Conservation (phyloP, 2,113 vertebrate genomes). For the Mionectes macconnelli region DNA sequence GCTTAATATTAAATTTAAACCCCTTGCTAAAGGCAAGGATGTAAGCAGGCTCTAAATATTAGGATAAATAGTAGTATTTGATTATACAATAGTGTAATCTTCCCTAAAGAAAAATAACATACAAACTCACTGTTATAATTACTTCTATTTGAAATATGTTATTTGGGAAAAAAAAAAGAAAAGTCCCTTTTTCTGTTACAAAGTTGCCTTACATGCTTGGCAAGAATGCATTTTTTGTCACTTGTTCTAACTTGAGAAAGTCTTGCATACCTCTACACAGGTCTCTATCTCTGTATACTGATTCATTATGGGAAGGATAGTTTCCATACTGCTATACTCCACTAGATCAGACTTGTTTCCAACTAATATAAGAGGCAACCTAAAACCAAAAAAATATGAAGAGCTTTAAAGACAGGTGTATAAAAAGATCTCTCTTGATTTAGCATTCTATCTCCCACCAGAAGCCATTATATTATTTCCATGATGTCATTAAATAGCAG, state of each 20-base stretch:
- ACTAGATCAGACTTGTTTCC: constrained; percentile 98
- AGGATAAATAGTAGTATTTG: neutral
- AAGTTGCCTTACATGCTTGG: neutral
- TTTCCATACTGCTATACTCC: constrained; percentile 99
- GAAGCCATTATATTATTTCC: neutral
- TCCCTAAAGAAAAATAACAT: neutral
- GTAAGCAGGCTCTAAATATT: neutral
- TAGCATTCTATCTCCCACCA: neutral
- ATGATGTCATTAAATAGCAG: neutral
- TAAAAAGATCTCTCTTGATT: neutral
- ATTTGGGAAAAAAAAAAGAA: neutral
- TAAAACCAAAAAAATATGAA: constrained; percentile 58
- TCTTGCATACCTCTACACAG: constrained; percentile 89
- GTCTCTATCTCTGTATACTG: constrained; percentile 98
- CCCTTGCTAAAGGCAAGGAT: neutral
- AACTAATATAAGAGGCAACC: constrained; percentile 92
- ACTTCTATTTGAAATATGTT: neutral
- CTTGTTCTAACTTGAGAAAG: neutral
- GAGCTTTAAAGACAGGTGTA: constrained; percentile 8
- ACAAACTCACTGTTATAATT: neutral
- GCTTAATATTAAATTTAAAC: neutral
- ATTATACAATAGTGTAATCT: neutral
- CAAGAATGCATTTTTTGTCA: neutral
- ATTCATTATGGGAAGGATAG: constrained; percentile 98
- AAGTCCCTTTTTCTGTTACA: neutral